Base-by-base conservation (phyloP, 1,140 invertebrate species). In the Steinernema khuongi region DNA sequence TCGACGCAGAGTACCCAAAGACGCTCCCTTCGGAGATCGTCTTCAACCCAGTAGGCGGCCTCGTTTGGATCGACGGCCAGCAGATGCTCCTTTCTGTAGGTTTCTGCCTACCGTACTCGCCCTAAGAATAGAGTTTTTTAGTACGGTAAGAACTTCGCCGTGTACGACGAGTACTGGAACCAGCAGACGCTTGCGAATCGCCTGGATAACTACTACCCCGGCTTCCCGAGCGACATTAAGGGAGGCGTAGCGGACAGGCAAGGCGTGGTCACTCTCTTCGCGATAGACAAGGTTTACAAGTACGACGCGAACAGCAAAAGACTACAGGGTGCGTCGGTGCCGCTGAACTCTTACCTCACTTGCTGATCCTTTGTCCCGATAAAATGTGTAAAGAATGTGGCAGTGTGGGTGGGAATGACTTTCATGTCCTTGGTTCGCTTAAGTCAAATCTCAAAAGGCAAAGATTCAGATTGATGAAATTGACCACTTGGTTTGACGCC, bases 91-190 rank as follows among this genome's bases (percentile, higher is more conserved):
- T 77, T 28, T 68, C 67, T 11, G 75, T 77, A 31, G 43, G 72
- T 70, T 31, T 17, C 7, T 69, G 4, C 18, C 30, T 7, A 7
- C 30, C 68, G 33, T 69, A 14, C 4, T 26, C 66, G 14, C 7
- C 7, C 29, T 30, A 19, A 67, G 14, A 69, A 32, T 22, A 11
- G 14, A 18, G 4, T 1, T 29, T 77, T 77, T 67, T 36, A 77
- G 75, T 67, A 66, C 32, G 60, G 69, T 18, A 73, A 77, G 31
- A 50, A 74, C 18, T 77, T 77, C 33, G 72, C 75, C 0, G 75
- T 77, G 67, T 77, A 77, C 67, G 75, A 77, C 31, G 75, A 77
- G 29, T 77, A 71, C 31, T 77, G 75, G 75, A 77, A 77, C 36
- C 67, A 77, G 60, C 31, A 68, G 1, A 77, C 75, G n/a, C 33